A percentile compares a stretch with the other conserved stretches of the same genome.
phyloP scores from a whole-genome alignment of 2,888 invertebrate species.

The Glaucopsyche alexis region DNA sequence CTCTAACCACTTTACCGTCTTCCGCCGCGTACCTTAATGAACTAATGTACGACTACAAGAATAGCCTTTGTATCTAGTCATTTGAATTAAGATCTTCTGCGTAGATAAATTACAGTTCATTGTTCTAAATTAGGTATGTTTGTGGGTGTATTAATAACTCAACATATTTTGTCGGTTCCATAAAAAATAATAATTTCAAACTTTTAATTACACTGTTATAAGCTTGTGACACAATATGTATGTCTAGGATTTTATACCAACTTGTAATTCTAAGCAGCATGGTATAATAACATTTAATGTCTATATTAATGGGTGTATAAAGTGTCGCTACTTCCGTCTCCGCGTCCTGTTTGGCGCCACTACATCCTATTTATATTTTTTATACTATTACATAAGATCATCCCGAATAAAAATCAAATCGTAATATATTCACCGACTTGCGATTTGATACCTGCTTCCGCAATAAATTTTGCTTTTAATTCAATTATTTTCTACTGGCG shows the following conservation, averaged over 20 bases:
- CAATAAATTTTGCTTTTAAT: constrained; percentile 22
- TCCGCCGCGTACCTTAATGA: constrained; percentile 38
- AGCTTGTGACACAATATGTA: background rate
- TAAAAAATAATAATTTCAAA: background rate
- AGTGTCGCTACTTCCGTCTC: constrained; percentile 47
- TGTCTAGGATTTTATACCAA: background rate
- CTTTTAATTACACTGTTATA: background rate
- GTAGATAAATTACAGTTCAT: constrained; percentile 8
- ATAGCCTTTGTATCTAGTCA: constrained; percentile 5
- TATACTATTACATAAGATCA: constrained; percentile 18
- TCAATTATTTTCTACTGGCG: constrained; percentile 11
- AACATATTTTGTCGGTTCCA: background rate
- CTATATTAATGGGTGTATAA: constrained; percentile 27
- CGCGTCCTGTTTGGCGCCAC: constrained; percentile 67
- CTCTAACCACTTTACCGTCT: constrained; percentile 45
- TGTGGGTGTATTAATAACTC: background rate
- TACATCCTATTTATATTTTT: constrained; percentile 59
- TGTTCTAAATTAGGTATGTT: background rate
- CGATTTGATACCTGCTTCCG: constrained; percentile 21
- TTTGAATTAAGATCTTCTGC: constrained; percentile 11
- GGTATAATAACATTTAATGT: constrained; percentile 25
- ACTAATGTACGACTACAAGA: constrained; percentile 33
- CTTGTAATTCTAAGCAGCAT: background rate
- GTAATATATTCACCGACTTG: constrained; percentile 8
- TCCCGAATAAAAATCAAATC: constrained; percentile 16